Evolutionary conservation across 1,140 invertebrate genomes (phyloP), one percentile per base, ranked within the genome.

Genomic region (Gryllus bimaculatus): DNA sequence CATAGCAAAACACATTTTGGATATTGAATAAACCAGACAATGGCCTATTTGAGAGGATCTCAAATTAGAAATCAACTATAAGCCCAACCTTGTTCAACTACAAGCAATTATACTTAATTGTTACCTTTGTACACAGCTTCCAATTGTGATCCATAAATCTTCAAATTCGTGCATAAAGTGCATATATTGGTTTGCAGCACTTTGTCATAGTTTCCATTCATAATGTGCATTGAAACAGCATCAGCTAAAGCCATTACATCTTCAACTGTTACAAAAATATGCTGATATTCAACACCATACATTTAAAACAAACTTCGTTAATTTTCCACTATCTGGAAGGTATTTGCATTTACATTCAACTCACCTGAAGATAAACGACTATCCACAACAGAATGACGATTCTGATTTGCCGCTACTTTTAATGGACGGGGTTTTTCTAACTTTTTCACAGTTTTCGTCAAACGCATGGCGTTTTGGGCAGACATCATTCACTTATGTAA

Each of bases 41-140:
- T 39, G 26, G 26, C 26, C 26, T 39, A 2, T 39, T 2, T 1
- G 26, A 39, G 1, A 2, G 26, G 1, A 39, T 39, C 26, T 39
- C 26, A 39, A 39, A 39, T 39, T 39, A 39, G 5, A 39, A 39
- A 39, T 39, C 26, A 39, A 39, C 26, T 39, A 39, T 5, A 39
- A 39, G 26, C 26, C 26, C 26, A 39, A 39, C 26, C 26, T 39
- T 39, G 26, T 39, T 39, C 26, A 1, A 39, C 5, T 39, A 39
- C 26, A 39, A 39, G 26, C 21, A 78, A 66, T 78, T 78, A 73
- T 76, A 39, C 26, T 39, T 39, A 1, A 80, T 47, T 79, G 82
- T 88, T 89, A 89, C 93, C 92, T 89, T 93, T 94, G 82, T 92
- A 93, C 81, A 91, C 87, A 81, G 89, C 87, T 88, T 94, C 93